Percentiles rank a stretch among this genome's conserved stretches.
These are phyloP conservation scores for Chrosomus eos DNA, from an alignment of 2,797 vertebrate genomes.

Conservation along the genomic window DNA sequence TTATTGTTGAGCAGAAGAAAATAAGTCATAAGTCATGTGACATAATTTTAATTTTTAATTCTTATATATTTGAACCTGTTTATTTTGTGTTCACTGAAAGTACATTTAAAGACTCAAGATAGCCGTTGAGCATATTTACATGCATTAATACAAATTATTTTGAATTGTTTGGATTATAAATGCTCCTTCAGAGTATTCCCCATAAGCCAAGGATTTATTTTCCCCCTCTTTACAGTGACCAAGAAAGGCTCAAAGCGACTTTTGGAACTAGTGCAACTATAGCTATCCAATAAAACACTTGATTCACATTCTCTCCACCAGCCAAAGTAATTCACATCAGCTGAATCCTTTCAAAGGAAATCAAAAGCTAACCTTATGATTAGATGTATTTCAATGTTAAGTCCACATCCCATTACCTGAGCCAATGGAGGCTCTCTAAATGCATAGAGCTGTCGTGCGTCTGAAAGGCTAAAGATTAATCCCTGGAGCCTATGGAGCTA, in stretches of 20 bases:
- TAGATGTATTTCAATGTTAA: slow-evolving; percentile 56
- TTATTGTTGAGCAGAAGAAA: background rate
- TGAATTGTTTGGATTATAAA: background rate
- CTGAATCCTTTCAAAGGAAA: slow-evolving; percentile 49
- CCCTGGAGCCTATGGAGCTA: slow-evolving; percentile 47
- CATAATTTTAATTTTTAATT: background rate
- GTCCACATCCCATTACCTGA: slow-evolving; percentile 43
- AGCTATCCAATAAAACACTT: slow-evolving; percentile 14
- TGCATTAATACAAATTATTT: background rate
- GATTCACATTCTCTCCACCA: background rate
- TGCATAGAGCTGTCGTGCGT: slow-evolving; percentile 38
- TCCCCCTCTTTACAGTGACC: background rate
- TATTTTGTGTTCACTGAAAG: background rate
- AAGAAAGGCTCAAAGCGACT: slow-evolving; percentile 23
- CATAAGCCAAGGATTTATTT: slow-evolving; percentile 8
- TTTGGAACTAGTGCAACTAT: slow-evolving; percentile 23
- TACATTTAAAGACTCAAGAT: background rate
- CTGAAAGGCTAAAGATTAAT: slow-evolving; percentile 61
- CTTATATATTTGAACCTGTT: background rate
- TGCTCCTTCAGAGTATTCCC: background rate
- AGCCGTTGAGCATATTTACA: background rate
- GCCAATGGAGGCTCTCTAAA: slow-evolving; percentile 51
- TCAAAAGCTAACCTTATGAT: slow-evolving; percentile 53
- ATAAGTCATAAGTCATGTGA: background rate
- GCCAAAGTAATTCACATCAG: slow-evolving; percentile 14